Base-by-base conservation (phyloP, 2,113 vertebrate genomes). In the Chauna torquata region DNA sequence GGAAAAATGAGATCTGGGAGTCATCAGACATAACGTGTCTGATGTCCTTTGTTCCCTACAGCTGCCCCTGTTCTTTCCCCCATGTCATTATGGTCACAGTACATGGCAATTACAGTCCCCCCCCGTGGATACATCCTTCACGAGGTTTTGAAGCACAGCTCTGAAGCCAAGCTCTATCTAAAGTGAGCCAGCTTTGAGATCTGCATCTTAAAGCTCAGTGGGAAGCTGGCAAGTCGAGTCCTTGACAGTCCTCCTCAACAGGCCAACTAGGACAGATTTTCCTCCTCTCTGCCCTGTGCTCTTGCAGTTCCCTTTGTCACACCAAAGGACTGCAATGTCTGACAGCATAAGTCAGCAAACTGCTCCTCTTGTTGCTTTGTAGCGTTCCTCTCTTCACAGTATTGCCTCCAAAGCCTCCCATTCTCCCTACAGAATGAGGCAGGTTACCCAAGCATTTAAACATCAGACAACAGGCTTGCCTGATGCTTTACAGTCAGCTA, bases 51-150 rank as follows among this genome's bases (percentile, higher is more conserved):
- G 80, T 27, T 85, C 16, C 2, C 74, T 42, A 54, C 44, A 88
- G 88, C 71, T 86, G 85, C 90, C 85, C 88, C 90, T 82, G 45
- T 66, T 88, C 66, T 58, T 40, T 55, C 71, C 45, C 74, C 82
- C 28, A 4, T 86, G 80, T 83, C 47, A 90, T 93, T 93, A 94
- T 44, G 75, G 93, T 38, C 42, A 70, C 79, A 90, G 57, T 16
- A 77, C n/a, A 90, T 8, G 19, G 92, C 85, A 96, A 81, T 93
- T 93, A 95, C 49, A 62, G 79, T 82, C 70, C 58, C 47, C 47
- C 62, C 40, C 93, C 34, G 79, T 2, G 2, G 85, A 24, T 22
- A 57, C 59, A 54, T 93, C 88, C 58, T 91, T 85, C 38, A 61
- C 0, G 2, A 71, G 78, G n/a, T 72, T 84, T 44, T 65, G 62